Base-by-base conservation (phyloP, 2,888 invertebrate species). In the Calameuta pallipes region DNA sequence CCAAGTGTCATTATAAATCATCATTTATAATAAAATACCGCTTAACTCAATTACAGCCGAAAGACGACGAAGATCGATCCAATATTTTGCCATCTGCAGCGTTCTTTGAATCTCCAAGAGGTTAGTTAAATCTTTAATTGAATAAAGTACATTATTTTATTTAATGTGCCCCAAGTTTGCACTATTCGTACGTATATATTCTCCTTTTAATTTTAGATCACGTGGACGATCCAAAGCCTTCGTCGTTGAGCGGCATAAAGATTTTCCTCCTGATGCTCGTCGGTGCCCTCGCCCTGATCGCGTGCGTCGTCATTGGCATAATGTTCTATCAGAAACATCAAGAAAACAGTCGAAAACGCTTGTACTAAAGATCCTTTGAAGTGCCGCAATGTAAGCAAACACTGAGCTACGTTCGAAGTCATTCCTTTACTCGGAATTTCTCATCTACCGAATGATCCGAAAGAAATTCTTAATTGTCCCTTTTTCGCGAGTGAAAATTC, bases 261-360 rank as follows among this genome's bases (percentile, higher is more conserved):
- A 95, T 98, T 76, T 98, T 99, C 92, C 93, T 98, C 3, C 94
- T 98, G 81, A 95, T 99, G 93, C 93, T 99, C 84, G 93, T 96
- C 76, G 96, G 96, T 23, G 95, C 98, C 76, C 93, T 99, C 36
- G 96, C 96, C 3, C 92, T 98, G 13, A 96, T 97, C 73, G 97
- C 96, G 0, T 94, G 96, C 82, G 95, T 96, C 0, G 96, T 98
- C 4, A 94, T 98, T 77, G 98, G 96, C 37, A 96, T 98, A 81
- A 96, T 98, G 94, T 96, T 97, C 91, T 98, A 98, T 91, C 97
- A 98, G 91, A 98, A 98, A 90, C 95, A 96, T 80, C 97, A 97
- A 90, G 97, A 98, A 89, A 96, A 96, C 83, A 95, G 95, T 80
- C 94, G 97, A 87, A 99, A 99, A 92, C 94, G 98, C 87, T 96